phyloP scores from a whole-genome alignment of 2,888 invertebrate genomes.

The Theretra japonica region DNA sequence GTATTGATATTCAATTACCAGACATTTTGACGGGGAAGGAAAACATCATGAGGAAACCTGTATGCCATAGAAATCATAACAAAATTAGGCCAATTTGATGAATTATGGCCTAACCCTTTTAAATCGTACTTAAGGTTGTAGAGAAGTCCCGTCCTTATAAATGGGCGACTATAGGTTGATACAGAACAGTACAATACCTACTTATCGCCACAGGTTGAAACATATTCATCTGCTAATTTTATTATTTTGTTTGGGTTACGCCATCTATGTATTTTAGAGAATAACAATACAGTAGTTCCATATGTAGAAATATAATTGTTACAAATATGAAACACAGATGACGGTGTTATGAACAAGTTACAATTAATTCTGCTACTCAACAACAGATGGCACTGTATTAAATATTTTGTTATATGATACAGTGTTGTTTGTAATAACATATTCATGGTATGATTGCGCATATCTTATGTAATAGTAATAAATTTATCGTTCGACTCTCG shows the following conservation, averaged over 20 bases:
- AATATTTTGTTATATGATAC: neutral
- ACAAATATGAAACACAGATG: neutral
- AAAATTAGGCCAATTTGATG: no score
- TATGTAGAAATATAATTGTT: neutral
- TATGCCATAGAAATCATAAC: no score
- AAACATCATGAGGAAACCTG: no score
- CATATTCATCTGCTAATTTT: neutral
- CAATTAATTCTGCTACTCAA: slow-evolving; percentile 45
- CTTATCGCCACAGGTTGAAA: neutral
- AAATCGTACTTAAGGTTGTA: no score
- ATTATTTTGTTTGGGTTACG: neutral
- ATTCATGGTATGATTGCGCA: slow-evolving; percentile 37
- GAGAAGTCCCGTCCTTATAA: no score
- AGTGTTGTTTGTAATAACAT: neutral
- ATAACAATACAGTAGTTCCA: neutral
- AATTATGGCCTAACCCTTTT: no score
- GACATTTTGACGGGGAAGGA: no score
- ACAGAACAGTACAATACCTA: no score
- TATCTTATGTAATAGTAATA: slow-evolving; percentile 25
- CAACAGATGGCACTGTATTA: slow-evolving; percentile 51
- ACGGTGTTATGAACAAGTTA: neutral
- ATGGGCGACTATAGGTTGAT: no score
- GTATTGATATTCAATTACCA: no score
- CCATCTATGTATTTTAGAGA: neutral
- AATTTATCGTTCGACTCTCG: neutral